Evolutionary conservation across 2,888 invertebrate genomes (phyloP).

Genomic region (Meta bourneti): DNA sequence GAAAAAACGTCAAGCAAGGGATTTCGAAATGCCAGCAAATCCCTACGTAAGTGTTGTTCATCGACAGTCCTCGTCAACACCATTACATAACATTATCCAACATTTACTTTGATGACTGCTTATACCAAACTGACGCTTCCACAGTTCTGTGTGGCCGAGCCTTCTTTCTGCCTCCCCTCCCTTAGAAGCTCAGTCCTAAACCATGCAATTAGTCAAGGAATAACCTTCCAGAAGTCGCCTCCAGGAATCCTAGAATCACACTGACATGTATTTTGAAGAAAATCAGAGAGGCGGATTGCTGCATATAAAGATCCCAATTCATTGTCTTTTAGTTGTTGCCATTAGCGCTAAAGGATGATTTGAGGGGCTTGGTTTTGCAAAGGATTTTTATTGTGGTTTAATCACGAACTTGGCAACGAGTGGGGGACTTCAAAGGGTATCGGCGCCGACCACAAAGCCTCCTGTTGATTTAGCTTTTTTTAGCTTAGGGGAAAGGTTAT

Average conservation of each 20-base stretch:
- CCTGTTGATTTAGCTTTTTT: not conserved
- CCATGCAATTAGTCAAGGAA: conserved; percentile 5
- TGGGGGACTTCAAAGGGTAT: not conserved
- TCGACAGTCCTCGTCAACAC: not conserved
- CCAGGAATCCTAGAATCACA: not conserved
- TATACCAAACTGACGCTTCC: not conserved
- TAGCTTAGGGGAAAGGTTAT: not conserved
- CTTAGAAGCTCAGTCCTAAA: not conserved
- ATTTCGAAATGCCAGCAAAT: not conserved
- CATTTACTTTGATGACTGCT: not conserved
- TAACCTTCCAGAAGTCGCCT: conserved; percentile 1
- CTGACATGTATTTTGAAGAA: not conserved
- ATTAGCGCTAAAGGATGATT: not conserved
- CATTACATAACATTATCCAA: not conserved
- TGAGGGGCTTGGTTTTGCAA: conserved; percentile 29
- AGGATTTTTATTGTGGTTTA: not conserved
- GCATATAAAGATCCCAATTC: conserved; percentile 44
- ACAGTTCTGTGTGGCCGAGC: not conserved
- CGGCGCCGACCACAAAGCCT: not conserved
- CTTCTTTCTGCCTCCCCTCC: not conserved
- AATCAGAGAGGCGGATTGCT: conserved; percentile 14
- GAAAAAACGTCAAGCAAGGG: not conserved
- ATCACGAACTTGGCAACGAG: not conserved
- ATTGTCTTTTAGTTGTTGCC: conserved; percentile 25
- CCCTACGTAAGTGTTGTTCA: not conserved